These are phyloP conservation scores for Trichopoda pennipes DNA, from an alignment of 2,888 invertebrate genomes.

Conservation along the genomic window DNA sequence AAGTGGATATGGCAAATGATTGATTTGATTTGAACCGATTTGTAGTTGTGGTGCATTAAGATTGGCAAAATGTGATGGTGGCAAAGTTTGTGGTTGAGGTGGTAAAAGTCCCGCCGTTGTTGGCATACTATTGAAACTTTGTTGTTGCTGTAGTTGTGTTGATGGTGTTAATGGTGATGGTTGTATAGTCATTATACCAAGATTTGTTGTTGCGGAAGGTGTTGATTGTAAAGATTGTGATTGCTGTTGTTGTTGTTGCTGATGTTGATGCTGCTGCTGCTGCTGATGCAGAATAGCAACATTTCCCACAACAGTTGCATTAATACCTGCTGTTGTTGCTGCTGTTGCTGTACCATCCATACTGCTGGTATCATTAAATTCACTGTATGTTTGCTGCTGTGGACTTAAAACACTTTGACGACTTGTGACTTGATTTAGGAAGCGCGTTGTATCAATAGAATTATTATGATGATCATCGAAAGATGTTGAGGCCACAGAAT, in stretches of 20 bases:
- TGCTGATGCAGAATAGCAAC: constrained; percentile 37
- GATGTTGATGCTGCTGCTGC: constrained; percentile 20
- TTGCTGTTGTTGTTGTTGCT: constrained; percentile 20
- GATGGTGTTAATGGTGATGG: constrained; percentile 33
- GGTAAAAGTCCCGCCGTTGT: constrained; percentile 54
- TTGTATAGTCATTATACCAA: constrained; percentile 28
- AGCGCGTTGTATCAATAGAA: constrained; percentile 78
- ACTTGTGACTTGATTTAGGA: constrained; percentile 78
- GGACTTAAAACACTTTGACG: constrained; percentile 72
- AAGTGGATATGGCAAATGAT: constrained; percentile 69
- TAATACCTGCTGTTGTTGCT: constrained; percentile 14
- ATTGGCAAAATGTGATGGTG: constrained; percentile 63
- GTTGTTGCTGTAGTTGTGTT: constrained; percentile 65
- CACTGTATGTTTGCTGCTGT: constrained; percentile 64
- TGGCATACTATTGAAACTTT: constrained; percentile 52
- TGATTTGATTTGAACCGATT: constrained; percentile 60
- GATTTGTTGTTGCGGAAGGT: constrained; percentile 22
- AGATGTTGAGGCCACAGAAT: constrained; percentile 87
- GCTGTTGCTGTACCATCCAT: constrained; percentile 59
- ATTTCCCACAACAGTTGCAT: constrained; percentile 29
- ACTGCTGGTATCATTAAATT: constrained; percentile 66
- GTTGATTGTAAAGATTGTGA: constrained; percentile 5
- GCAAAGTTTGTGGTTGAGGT: constrained; percentile 54
- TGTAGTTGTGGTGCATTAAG: constrained; percentile 47
- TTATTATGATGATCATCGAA: constrained; percentile 82